Conservation (phyloP, 2,113 vertebrate species). For the Apaloderma vittatum region DNA sequence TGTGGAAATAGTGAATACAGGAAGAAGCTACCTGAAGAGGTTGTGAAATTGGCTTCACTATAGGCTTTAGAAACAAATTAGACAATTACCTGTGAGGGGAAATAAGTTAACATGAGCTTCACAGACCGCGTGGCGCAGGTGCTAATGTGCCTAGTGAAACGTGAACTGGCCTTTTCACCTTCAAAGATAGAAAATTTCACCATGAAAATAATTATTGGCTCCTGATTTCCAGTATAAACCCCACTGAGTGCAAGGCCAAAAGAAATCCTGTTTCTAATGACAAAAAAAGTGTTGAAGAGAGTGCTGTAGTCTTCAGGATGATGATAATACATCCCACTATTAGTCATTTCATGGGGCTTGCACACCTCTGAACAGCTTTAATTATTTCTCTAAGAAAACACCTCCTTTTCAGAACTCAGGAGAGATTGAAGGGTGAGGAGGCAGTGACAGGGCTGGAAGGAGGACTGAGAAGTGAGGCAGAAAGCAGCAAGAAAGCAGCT, state of each 20-base stretch:
- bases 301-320: not conserved
- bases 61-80: not conserved
- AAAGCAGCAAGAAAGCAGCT: not conserved
- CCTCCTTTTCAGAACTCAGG: not conserved
- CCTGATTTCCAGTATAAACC: not conserved
- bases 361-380: not conserved
- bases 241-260: not conserved
- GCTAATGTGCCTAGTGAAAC: rapidly evolving
- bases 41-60: not conserved
- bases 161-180: not conserved
- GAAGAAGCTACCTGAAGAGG: not conserved
- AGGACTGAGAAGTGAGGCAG: not conserved
- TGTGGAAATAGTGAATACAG: not conserved
- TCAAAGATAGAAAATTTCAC: not conserved
- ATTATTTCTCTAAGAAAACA: not conserved
- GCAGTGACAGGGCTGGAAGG: not conserved
- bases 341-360: not conserved
- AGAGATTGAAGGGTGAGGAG: not conserved
- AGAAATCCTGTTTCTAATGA: not conserved
- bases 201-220: not conserved
- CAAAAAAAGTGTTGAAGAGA: not conserved
- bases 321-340: not conserved
- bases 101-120: not conserved
- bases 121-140: not conserved
- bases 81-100: not conserved